A percentile compares a stretch with the other conserved stretches of the same genome.
Conservation (phyloP, 2,797 vertebrate species). For the Hybognathus amarus region DNA sequence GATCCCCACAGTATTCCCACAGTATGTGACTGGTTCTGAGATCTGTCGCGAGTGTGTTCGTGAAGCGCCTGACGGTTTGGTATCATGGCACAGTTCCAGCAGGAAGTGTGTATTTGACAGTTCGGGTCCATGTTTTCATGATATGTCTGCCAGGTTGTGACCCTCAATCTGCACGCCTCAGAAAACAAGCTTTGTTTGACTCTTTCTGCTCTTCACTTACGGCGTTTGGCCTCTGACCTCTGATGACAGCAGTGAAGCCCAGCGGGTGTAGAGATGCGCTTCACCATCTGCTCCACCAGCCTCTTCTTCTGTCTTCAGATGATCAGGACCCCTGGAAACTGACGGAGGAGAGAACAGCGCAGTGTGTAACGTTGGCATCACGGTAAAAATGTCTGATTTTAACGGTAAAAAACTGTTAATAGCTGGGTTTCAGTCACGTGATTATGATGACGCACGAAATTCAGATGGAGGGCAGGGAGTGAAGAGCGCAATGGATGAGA, state of each 20-base stretch:
- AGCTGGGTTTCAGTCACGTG: no score
- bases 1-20: not conserved
- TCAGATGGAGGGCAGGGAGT: no score
- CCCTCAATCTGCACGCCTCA: not conserved
- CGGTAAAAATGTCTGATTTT: no score
- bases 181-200: slow-evolving; percentile 11
- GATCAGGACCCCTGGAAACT: not conserved
- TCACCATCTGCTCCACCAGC: slow-evolving; percentile 5
- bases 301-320: slow-evolving; percentile 14
- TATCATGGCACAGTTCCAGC: not conserved
- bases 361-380: not conserved
- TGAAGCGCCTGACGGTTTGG: no score
- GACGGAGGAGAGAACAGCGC: not conserved
- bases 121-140: not conserved
- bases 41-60: not conserved
- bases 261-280: not conserved
- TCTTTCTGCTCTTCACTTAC: slow-evolving; percentile 3
- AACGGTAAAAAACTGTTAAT: no score
- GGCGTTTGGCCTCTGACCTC: slow-evolving; percentile 26
- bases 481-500: no score
- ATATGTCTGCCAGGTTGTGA: not conserved
- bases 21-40: not conserved
- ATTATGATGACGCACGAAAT: no score
- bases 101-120: not conserved
- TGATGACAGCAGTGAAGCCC: slow-evolving; percentile 8